Base-by-base conservation (phyloP, 2,797 vertebrate genomes). In the Rachycentron canadum region DNA sequence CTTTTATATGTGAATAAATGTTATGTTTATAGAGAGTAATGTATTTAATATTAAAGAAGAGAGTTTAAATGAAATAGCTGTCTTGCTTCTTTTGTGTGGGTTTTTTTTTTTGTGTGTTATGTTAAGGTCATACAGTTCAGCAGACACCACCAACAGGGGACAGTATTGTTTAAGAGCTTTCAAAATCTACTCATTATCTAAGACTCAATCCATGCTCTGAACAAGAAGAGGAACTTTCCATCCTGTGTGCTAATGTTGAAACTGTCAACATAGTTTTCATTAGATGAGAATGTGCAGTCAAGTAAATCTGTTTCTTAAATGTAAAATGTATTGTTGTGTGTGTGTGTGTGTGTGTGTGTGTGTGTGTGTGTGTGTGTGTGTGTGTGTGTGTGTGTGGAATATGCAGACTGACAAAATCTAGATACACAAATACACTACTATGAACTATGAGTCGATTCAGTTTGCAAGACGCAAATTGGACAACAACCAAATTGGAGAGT, bases 1-100 rank as follows among this genome's bases (percentile, higher is more conserved):
- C 73, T 91, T 89, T 89, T 86, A 73, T 88, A 84, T 87, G 83
- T 91, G 70, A 64, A 85, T 83, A 90, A 63, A 81, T 92, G 84
- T 86, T 32, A 65, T 76, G 63, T 89, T 85, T 89, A 86, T 86
- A 88, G 81, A 87, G 63, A 86, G 63, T 68, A 47, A 82, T 89
- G 81, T 90, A 90, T 92, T 91, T 94, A 84, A 88, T 85, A 88
- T 82, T 85, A 91, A 88, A 91, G 17, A 72, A 81, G 25, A 83
- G 1, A 62, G 50, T 83, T 85, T 59, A 81, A 86, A 58, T 36
- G 70, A 85, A 68, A 57, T 0, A 0, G 16, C 13, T 40, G 19
- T n/a, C 11, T 49, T 25, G 3, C 17, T 74, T 66, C 14, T 55
- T 78, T 60, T 49, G 25, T 60, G 19, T 40, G 32, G 3, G 32